Base-by-base conservation (phyloP, 2,797 vertebrate genomes). In the Staurois parvus region DNA sequence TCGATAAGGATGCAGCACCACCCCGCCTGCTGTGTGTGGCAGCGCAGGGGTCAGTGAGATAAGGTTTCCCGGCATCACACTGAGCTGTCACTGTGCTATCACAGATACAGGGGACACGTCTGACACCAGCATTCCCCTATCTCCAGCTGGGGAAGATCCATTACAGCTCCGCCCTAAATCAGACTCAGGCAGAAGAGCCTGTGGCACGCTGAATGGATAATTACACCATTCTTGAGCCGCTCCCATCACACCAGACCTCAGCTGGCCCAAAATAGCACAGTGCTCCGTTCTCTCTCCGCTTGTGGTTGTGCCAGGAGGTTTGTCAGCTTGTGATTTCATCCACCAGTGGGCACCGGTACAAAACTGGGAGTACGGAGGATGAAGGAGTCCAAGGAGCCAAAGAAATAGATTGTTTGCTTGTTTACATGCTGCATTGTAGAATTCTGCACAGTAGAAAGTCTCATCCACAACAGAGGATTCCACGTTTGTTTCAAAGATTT, bases 31-130 rank as follows among this genome's bases (percentile, higher is more conserved):
- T 52, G 48, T 19, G 48, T 17, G 45, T 52, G 48, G 48, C n/a
- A 64, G 59, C 59, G 9, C 59, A 64, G 59, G 59, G 59, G 59
- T 64, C 59, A 64, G 59, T 8, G 24, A 64, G 59, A 64, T 64
- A 64, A 64, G 59, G 59, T 64, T 64, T 9, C 8, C 21, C 59
- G 12, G 59, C 59, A 26, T 26, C n/a, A 64, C 8, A 26, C 59
- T 12, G 21, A 64, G n/a, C 59, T 64, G 59, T 52, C 48, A 48
- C 45, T 48, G 15, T 4, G 13, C 45, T 13, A 48, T 48, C 45
- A 52, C 59, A 64, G 59, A 64, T 64, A 64, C 59, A 64, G 59
- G 59, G 59, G 59, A 64, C 59, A 64, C 9, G 59, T 26, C 59
- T 59, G 17, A 24, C 59, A 9, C 59, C 21, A 26, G 59, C 59